These are phyloP conservation scores for Acromyrmex heyeri DNA, from an alignment of 1,140 invertebrate species.

Conservation along the genomic window DNA sequence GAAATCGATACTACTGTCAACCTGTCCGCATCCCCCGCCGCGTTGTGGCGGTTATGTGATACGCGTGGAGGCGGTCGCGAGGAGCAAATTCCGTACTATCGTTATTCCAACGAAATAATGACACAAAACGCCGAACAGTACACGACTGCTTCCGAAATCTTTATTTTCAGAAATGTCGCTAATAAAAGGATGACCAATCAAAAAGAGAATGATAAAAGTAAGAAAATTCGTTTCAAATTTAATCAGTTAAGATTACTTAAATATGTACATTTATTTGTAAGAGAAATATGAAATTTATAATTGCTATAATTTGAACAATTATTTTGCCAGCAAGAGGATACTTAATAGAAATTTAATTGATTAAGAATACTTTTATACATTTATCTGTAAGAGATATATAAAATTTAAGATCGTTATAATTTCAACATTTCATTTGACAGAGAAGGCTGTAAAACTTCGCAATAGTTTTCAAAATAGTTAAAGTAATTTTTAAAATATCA, in stretches of 20 bases:
- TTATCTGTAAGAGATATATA: not conserved
- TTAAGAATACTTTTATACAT: not conserved
- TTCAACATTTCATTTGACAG: not conserved
- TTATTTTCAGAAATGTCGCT: not conserved
- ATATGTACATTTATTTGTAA: too few species aligned
- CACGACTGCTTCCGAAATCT: not conserved
- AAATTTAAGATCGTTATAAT: not conserved
- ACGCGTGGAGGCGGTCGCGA: not conserved
- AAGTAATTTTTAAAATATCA: not conserved
- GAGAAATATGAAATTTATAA: not conserved
- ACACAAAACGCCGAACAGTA: not conserved
- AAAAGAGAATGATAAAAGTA: not conserved
- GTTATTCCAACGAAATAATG: conserved; percentile 50
- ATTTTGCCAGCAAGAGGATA: not conserved
- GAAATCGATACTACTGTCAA: conserved; percentile 71
- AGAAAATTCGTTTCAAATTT: not conserved
- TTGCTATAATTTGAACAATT: not conserved
- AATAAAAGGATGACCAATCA: not conserved
- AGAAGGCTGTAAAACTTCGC: not conserved
- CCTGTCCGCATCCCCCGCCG: conserved; percentile 54
- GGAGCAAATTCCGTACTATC: conserved; percentile 35
- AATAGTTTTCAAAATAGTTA: not conserved
- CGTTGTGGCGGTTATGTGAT: conserved; percentile 1
- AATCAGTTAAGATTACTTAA: not conserved
- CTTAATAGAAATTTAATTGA: not conserved